Percentiles rank a stretch among this genome's conserved stretches.
Conservation (phyloP, 2,113 vertebrate species). For the Microtus montanus region DNA sequence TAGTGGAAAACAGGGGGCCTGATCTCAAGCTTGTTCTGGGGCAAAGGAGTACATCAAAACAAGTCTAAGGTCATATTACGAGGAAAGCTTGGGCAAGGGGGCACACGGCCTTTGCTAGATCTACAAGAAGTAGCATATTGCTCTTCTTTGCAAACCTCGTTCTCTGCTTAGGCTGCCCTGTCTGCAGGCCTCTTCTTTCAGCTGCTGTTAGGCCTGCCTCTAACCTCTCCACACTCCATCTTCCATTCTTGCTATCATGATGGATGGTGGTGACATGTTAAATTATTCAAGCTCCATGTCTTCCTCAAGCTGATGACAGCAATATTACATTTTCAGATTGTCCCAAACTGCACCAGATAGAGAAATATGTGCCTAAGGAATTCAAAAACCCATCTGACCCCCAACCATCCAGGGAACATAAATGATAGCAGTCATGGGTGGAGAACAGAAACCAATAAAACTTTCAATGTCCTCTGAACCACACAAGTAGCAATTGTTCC, state of each 20-base stretch:
- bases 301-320: slow-evolving; percentile 84
- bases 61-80: background rate
- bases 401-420: slow-evolving; percentile 45
- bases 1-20: background rate
- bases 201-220: slow-evolving; percentile 32
- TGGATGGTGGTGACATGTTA: slow-evolving; percentile 89
- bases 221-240: slow-evolving; percentile 39
- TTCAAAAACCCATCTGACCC: slow-evolving; percentile 53
- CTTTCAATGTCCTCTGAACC: background rate
- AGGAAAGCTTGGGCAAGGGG: background rate
- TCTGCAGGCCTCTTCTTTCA: background rate
- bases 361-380: slow-evolving; percentile 81
- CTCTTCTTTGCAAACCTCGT: background rate
- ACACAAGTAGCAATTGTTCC: background rate
- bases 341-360: slow-evolving; percentile 82
- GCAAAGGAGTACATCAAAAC: background rate
- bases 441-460: background rate
- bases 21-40: background rate
- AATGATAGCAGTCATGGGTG: slow-evolving; percentile 13
- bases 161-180: background rate
- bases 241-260: slow-evolving; percentile 78
- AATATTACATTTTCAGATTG: slow-evolving; percentile 88
- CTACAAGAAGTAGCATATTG: background rate
- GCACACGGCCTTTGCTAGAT: background rate
- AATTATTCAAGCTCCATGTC: slow-evolving; percentile 87